A percentile compares a stretch with the other conserved stretches of the same genome.
Conservation (phyloP, 2,888 invertebrate genomes). For the Tortricodes alternella region DNA sequence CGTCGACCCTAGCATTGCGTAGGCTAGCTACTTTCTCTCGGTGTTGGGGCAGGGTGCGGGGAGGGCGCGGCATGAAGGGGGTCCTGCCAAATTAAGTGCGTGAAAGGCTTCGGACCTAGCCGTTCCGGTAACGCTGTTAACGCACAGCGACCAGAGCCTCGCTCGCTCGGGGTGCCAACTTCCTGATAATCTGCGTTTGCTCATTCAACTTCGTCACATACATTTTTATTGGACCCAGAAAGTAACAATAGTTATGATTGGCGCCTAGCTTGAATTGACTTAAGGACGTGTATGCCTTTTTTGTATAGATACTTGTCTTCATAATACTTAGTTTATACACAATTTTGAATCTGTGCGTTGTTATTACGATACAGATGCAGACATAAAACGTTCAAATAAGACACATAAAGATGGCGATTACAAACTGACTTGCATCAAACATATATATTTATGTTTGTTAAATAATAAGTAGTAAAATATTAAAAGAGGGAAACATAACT, state of each 20-base stretch:
- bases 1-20: slow-evolving; percentile 81
- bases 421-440: too few species aligned
- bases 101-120: slow-evolving; percentile 72
- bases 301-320: too few species aligned
- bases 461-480: too few species aligned
- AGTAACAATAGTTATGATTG: background rate
- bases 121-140: slow-evolving; percentile 56
- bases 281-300: too few species aligned
- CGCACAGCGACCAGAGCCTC: slow-evolving; percentile 42
- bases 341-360: too few species aligned
- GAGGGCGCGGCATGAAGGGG: slow-evolving; percentile 65
- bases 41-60: slow-evolving; percentile 59
- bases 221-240: background rate
- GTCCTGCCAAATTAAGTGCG: slow-evolving; percentile 81
- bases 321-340: too few species aligned
- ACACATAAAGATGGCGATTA: too few species aligned
- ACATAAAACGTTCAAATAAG: too few species aligned
- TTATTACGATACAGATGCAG: too few species aligned
- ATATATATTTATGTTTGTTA: too few species aligned
- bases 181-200: slow-evolving; percentile 42
- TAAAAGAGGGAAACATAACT: too few species aligned
- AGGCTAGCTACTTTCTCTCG: slow-evolving; percentile 81
- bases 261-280: too few species aligned
- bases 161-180: slow-evolving; percentile 38
- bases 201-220: slow-evolving; percentile 36